Conservation (phyloP, 92 coral and sea anemone species). For the Pocillopora meandrina region DNA sequence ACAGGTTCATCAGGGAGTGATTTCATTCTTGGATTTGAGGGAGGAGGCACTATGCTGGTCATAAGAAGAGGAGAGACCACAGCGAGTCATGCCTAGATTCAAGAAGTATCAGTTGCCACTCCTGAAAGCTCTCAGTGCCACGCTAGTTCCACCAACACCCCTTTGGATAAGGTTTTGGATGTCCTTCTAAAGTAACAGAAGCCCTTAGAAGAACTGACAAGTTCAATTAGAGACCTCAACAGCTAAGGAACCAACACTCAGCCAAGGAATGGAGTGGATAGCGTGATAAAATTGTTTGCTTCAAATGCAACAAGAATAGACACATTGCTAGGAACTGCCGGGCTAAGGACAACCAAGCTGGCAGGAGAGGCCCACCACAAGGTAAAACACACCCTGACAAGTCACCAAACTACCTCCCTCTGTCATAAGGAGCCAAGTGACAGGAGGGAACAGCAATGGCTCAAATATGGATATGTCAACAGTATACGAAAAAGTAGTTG, state of each 20-base stretch:
- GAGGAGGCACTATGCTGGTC: conserved; percentile 41
- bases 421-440: background rate
- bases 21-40: conserved; percentile 29
- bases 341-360: background rate
- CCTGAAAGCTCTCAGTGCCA: background rate
- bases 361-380: conserved; percentile 11
- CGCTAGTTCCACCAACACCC: conserved; percentile 16
- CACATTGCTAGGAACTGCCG: conserved; percentile 50
- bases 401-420: background rate
- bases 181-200: conserved; percentile 30
- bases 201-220: conserved; percentile 15
- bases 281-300: background rate
- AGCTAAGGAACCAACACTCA: conserved; percentile 1
- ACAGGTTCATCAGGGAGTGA: conserved; percentile 37
- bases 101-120: background rate
- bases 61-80: conserved; percentile 47
- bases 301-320: conserved; percentile 15
- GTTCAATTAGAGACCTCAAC: conserved; percentile 8
- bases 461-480: conserved; percentile 5
- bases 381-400: background rate
- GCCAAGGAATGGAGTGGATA: no score
- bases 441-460: conserved; percentile 39
- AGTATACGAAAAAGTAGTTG: conserved; percentile 52
- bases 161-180: conserved; percentile 28
- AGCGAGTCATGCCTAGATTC: background rate